phyloP scores from a whole-genome alignment of 2,888 invertebrate genomes.

The Carpatolechia fugitivella region DNA sequence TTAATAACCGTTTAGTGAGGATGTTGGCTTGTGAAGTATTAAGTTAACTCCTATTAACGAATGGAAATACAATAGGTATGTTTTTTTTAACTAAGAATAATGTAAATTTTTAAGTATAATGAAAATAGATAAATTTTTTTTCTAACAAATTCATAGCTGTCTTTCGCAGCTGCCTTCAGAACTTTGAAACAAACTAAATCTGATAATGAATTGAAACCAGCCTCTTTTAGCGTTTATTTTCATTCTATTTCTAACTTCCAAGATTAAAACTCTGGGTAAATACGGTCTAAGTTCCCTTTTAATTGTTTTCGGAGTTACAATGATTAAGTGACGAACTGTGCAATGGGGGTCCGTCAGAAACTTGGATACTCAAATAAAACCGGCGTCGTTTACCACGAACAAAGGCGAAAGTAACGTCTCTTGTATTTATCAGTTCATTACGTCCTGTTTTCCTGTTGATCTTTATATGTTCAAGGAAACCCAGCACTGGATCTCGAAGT shows the following conservation, averaged over 20 bases:
- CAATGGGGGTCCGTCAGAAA: slow-evolving; percentile 24
- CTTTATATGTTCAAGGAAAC: background rate
- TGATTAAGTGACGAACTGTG: slow-evolving; percentile 25
- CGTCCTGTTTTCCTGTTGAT: background rate
- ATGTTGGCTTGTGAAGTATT: too few relatives aligned
- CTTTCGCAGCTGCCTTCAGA: background rate
- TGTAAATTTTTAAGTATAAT: too few relatives aligned
- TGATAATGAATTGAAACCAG: background rate
- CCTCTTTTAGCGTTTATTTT: background rate
- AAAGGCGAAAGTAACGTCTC: background rate
- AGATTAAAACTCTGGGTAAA: slow-evolving; percentile 26
- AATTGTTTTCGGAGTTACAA: slow-evolving; percentile 25
- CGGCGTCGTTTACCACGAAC: background rate
- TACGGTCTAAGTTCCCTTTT: slow-evolving; percentile 24
- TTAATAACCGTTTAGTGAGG: too few relatives aligned
- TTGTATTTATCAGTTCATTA: background rate
- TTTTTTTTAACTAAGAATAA: too few relatives aligned
- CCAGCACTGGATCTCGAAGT: background rate
- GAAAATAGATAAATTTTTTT: too few relatives aligned
- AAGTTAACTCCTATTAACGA: too few relatives aligned
- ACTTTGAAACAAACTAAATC: background rate
- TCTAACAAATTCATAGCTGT: background rate
- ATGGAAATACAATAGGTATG: too few relatives aligned
- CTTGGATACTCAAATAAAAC: slow-evolving; percentile 29
- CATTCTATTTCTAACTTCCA: slow-evolving; percentile 18